phyloP scores from a whole-genome alignment of 2,113 vertebrate species.

The Calidris pygmaea region DNA sequence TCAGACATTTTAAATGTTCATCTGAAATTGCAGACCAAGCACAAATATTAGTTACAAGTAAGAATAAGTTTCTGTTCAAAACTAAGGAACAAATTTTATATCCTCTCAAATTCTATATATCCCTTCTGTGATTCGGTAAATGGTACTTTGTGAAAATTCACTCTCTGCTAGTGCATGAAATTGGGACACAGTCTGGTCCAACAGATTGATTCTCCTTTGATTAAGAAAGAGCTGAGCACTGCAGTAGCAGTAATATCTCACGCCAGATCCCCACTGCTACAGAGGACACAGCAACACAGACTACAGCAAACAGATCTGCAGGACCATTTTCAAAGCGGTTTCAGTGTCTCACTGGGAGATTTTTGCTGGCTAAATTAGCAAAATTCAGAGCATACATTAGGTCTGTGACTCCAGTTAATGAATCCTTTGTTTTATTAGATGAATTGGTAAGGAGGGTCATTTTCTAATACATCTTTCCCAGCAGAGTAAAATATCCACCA shows the following conservation, averaged over 20 bases:
- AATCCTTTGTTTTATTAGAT: slow-evolving; percentile 36
- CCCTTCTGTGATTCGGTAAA: neutral
- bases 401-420: slow-evolving; percentile 30
- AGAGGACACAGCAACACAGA: neutral
- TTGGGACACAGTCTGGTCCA: neutral
- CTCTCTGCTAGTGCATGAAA: neutral
- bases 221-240: neutral
- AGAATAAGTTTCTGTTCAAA: neutral
- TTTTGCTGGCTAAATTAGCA: slow-evolving; percentile 46
- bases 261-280: neutral
- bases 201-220: neutral
- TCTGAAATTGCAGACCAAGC: neutral
- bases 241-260: neutral
- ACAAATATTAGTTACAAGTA: neutral
- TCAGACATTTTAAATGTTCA: neutral
- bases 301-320: slow-evolving; percentile 17
- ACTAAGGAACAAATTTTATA: neutral
- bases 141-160: neutral
- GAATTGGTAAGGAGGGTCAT: neutral
- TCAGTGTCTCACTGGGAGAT: slow-evolving; percentile 19
- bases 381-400: slow-evolving; percentile 47
- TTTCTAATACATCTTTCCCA: slow-evolving; percentile 39
- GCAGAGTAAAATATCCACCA: slow-evolving; percentile 26
- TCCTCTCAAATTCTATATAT: neutral
- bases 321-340: slow-evolving; percentile 15